A percentile compares a stretch with the other conserved stretches of the same genome.
phyloP scores from a whole-genome alignment of 2,797 vertebrate species.

The Phrynocephalus guinanensis region DNA sequence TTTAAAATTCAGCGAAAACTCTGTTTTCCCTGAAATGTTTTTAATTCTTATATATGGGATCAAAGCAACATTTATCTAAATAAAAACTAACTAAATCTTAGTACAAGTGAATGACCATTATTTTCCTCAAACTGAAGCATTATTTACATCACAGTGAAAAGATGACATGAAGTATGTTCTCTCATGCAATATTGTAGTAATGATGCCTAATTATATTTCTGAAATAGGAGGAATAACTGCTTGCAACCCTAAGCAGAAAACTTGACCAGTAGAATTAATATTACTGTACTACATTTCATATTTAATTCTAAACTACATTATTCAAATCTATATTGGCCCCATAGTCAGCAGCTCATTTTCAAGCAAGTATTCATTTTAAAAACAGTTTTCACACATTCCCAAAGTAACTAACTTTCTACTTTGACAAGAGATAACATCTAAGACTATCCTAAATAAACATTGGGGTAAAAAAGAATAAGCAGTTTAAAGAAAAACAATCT shows the following conservation, averaged over 20 bases:
- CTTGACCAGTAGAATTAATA: constrained; percentile 22
- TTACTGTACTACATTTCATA: constrained; percentile 21
- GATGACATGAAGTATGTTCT: neutral
- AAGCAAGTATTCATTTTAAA: constrained; percentile 46
- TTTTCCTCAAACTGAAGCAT: neutral
- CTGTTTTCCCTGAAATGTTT: neutral
- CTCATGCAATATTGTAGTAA: constrained; percentile 8
- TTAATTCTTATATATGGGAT: neutral
- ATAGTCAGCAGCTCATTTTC: neutral
- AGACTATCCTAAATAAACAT: constrained; percentile 61
- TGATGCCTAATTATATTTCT: constrained; percentile 20
- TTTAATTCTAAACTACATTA: constrained; percentile 30
- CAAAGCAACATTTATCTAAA: too few relatives aligned
- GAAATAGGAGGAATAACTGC: constrained; percentile 35
- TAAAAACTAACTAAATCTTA: neutral
- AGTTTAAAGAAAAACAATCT: constrained; percentile 51
- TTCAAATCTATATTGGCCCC: neutral
- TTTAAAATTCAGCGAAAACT: neutral
- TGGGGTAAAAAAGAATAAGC: constrained; percentile 44
- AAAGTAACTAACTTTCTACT: constrained; percentile 49
- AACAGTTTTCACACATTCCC: constrained; percentile 43
- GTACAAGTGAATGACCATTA: constrained; percentile 21
- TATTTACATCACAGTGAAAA: neutral
- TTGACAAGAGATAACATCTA: constrained; percentile 53
- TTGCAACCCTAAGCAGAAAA: constrained; percentile 34